Evolutionary conservation across 2,888 invertebrate genomes (phyloP).

Genomic region (Siphlonurus alternatus): DNA sequence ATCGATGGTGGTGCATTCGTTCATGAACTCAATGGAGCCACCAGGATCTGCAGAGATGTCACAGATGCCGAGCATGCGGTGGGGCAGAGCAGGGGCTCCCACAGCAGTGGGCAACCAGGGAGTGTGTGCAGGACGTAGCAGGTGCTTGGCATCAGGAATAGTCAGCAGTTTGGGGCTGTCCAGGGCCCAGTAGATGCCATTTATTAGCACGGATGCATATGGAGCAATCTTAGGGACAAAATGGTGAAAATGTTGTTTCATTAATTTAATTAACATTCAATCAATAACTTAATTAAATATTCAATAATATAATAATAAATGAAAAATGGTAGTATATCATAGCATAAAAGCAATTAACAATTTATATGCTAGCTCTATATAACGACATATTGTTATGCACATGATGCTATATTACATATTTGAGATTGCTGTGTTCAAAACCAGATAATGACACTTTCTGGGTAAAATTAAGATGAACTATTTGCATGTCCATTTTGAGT

Average conservation of each 20-base stretch:
- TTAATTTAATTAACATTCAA: too few relatives aligned
- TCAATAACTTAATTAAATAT: too few relatives aligned
- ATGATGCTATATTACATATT: too few relatives aligned
- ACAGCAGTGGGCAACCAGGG: slow-evolving; percentile 86
- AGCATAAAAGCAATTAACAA: too few relatives aligned
- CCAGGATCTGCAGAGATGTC: slow-evolving; percentile 99
- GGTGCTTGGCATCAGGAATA: slow-evolving; percentile 93
- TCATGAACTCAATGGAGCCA: slow-evolving; percentile 98
- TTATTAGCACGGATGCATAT: slow-evolving; percentile 90
- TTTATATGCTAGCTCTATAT: too few relatives aligned
- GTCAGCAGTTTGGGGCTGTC: slow-evolving; percentile 90
- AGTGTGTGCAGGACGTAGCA: slow-evolving; percentile 72
- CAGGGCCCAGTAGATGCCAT: slow-evolving; percentile 98
- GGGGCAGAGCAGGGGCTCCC: slow-evolving; percentile 75
- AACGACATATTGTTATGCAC: too few relatives aligned
- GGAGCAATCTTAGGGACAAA: slow-evolving; percentile 60
- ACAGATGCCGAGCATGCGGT: slow-evolving; percentile 86
- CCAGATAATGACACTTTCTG: too few relatives aligned
- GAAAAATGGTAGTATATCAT: slow-evolving; percentile 1
- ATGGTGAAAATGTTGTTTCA: background rate
- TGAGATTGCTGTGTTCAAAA: too few relatives aligned
- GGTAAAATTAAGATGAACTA: too few relatives aligned
- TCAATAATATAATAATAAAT: too few relatives aligned
- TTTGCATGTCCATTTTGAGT: too few relatives aligned
- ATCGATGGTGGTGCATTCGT: slow-evolving; percentile 98